Percentiles rank a stretch among this genome's conserved stretches.
phyloP scores from a whole-genome alignment of 64 coral and sea anemone genomes.

The Montipora cactus region DNA sequence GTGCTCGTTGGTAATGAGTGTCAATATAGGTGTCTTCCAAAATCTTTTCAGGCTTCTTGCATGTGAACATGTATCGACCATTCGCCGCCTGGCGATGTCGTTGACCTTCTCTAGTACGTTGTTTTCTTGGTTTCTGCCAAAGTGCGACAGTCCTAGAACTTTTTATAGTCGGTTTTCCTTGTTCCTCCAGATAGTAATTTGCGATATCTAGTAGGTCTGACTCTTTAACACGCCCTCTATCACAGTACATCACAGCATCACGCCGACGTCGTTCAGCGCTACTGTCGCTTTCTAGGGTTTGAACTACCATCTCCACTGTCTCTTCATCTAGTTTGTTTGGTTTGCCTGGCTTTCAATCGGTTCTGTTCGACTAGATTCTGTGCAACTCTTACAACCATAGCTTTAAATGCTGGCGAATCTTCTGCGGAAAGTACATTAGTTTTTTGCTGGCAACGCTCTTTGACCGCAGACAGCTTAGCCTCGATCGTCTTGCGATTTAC shows the following conservation, averaged over 20 bases:
- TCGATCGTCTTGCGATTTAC: conserved; percentile 31
- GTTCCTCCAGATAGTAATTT: conserved; percentile 61
- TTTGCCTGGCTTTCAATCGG: conserved; percentile 6
- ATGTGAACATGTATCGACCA: conserved; percentile 56
- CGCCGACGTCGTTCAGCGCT: conserved; percentile 34
- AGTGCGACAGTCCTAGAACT: conserved; percentile 51
- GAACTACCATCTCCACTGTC: conserved; percentile 41
- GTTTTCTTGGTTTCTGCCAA: conserved; percentile 65
- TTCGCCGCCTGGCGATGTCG: conserved; percentile 56
- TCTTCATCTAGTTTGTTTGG: conserved; percentile 40
- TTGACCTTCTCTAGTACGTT: conserved; percentile 55
- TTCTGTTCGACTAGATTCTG: conserved; percentile 31
- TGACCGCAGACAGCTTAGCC: conserved; percentile 19
- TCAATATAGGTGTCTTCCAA: conserved; percentile 55
- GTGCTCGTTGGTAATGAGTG: conserved; percentile 55
- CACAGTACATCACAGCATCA: conserved; percentile 50
- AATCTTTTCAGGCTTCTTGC: conserved; percentile 48
- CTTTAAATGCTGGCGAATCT: conserved; percentile 16
- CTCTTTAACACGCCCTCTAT: conserved; percentile 25
- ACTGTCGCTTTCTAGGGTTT: conserved; percentile 23
- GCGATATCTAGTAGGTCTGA: conserved; percentile 35
- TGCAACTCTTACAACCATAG: conserved; percentile 38
- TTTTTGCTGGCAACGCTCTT: conserved; percentile 20
- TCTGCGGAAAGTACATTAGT: not conserved
- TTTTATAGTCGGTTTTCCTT: conserved; percentile 54